Evolutionary conservation across 2,113 vertebrate species (phyloP).

Genomic region (Hipposideros armiger): DNA sequence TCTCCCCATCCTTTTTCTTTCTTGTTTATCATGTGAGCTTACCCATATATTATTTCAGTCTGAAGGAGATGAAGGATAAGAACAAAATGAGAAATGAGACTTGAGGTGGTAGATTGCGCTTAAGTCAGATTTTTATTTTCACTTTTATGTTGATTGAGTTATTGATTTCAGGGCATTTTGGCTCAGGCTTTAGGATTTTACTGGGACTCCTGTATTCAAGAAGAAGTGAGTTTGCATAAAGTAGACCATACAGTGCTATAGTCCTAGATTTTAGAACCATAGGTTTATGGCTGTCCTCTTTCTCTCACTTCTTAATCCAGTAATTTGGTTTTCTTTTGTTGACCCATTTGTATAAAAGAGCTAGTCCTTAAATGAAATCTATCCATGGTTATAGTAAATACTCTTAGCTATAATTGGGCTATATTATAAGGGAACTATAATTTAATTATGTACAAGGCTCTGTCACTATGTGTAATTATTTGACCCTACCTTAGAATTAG

Average conservation of each 20-base stretch:
- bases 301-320: neutral
- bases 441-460: neutral
- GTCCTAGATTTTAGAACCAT: neutral
- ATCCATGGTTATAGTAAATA: neutral
- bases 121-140: neutral
- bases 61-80: neutral
- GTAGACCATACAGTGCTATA: neutral
- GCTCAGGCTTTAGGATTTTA: neutral
- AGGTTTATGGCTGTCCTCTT: neutral
- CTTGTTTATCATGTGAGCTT: neutral
- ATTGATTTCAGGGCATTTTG: neutral
- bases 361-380: neutral
- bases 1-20: neutral
- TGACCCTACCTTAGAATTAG: neutral
- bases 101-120: neutral
- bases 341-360: neutral
- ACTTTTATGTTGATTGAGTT: too few relatives aligned
- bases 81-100: neutral
- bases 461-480: neutral
- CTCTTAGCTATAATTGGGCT: neutral
- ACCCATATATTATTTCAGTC: neutral
- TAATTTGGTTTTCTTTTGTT: neutral
- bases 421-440: neutral
- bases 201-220: neutral
- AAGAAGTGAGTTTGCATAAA: neutral